phyloP scores from a whole-genome alignment of 2,797 vertebrate species.

The Pelodytes ibericus region DNA sequence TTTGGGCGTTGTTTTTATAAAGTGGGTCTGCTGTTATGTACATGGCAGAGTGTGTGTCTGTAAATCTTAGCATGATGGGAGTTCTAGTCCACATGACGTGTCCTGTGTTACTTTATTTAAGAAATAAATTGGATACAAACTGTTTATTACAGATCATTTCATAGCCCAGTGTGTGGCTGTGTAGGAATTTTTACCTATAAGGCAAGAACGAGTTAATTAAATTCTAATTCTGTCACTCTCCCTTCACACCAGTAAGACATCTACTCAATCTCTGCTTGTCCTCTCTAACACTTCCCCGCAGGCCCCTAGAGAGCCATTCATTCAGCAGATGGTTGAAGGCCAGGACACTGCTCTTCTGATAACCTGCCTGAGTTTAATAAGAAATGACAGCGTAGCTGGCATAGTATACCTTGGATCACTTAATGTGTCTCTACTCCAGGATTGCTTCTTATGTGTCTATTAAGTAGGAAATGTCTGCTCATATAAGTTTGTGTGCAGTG shows the following conservation, averaged over 20 bases:
- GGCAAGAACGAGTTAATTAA: slow-evolving; percentile 46
- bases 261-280: slow-evolving; percentile 35
- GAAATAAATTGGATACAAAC: too few relatives aligned
- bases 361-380: slow-evolving; percentile 50
- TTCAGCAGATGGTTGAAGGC: slow-evolving; percentile 53
- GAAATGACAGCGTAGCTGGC: slow-evolving; percentile 44
- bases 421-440: slow-evolving; percentile 21
- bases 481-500: slow-evolving; percentile 1
- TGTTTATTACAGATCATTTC: too few relatives aligned
- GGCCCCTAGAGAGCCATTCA: slow-evolving; percentile 40
- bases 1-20: too few relatives aligned
- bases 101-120: too few relatives aligned
- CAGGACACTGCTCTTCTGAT: slow-evolving; percentile 47
- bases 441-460: slow-evolving; percentile 26
- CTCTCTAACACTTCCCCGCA: slow-evolving; percentile 31
- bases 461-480: slow-evolving; percentile 1
- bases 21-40: too few relatives aligned
- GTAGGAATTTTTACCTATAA: too few relatives aligned
- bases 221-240: slow-evolving; percentile 41
- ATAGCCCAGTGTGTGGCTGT: too few relatives aligned
- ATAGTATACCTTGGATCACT: slow-evolving; percentile 33
- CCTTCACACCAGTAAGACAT: slow-evolving; percentile 16
- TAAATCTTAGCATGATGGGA: too few relatives aligned
- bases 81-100: too few relatives aligned
- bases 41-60: too few relatives aligned